These are phyloP conservation scores for Ochotona princeps DNA, from an alignment of 2,113 vertebrate species.

Conservation along the genomic window DNA sequence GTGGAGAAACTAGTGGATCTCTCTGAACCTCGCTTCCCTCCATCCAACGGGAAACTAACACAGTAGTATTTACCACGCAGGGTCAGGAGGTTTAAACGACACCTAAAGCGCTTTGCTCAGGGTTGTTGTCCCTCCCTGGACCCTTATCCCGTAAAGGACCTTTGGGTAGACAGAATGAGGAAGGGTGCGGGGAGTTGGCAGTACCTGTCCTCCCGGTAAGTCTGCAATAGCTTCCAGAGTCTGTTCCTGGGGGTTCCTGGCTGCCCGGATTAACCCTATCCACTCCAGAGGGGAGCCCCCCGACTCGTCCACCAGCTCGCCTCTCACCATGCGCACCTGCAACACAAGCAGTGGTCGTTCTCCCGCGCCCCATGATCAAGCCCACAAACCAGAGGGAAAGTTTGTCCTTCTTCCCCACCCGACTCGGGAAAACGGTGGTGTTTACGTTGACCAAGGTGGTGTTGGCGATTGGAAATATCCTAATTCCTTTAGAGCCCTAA, in stretches of 20 bases:
- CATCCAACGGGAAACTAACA: neutral
- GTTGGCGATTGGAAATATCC: neutral
- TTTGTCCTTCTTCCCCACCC: neutral
- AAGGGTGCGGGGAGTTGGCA: neutral
- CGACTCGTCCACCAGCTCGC: constrained; percentile 95
- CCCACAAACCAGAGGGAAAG: constrained; percentile 23
- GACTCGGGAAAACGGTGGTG: neutral
- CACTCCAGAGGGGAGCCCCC: constrained; percentile 94
- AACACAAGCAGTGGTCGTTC: constrained; percentile 79
- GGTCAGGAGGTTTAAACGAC: neutral
- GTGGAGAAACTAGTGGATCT: neutral
- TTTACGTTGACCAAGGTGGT: neutral
- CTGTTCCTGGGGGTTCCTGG: constrained; percentile 96
- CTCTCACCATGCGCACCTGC: constrained; percentile 94
- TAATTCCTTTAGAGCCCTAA: neutral
- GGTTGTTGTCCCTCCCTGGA: neutral
- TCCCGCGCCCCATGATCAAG: neutral
- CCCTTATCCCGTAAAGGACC: accelerated
- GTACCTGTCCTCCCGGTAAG: constrained; percentile 97
- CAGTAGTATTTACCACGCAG: neutral
- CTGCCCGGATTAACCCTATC: constrained; percentile 97
- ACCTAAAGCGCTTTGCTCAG: constrained; percentile 25
- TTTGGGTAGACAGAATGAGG: neutral
- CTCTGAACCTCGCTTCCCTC: constrained; percentile 33
- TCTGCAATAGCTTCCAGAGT: constrained; percentile 97